Conservation (phyloP, 2,797 vertebrate species). For the Lemur catta region DNA sequence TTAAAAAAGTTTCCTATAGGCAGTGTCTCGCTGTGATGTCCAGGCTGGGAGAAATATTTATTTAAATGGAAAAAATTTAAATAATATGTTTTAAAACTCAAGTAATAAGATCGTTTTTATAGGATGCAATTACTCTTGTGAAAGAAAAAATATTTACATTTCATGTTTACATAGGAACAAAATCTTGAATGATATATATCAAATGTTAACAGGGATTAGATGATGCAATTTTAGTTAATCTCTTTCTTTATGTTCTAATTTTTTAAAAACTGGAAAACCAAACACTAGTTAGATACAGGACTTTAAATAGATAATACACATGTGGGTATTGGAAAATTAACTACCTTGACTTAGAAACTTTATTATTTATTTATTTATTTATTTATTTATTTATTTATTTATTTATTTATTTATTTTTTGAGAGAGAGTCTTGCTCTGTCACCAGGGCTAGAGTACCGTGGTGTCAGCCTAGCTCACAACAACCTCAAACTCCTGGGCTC, state of each 20-base stretch:
- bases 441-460: too few species aligned
- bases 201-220: neutral
- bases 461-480: too few species aligned
- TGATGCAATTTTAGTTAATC: neutral
- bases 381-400: neutral
- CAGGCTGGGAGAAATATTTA: neutral
- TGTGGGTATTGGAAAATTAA: neutral
- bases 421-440: too few species aligned
- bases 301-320: neutral
- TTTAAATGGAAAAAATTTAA: neutral
- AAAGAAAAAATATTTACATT: neutral
- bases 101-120: neutral
- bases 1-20: neutral
- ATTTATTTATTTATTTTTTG: too few species aligned
- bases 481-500: too few species aligned
- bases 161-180: neutral
- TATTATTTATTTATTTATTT: neutral
- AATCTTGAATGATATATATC: neutral
- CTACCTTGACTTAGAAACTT: neutral
- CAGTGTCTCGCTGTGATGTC: neutral
- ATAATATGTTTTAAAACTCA: neutral
- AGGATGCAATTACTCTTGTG: neutral
- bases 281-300: neutral
- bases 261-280: constrained; percentile 18
- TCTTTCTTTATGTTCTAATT: neutral